Evolutionary conservation across 2,797 vertebrate genomes (phyloP), one percentile per base, ranked within the genome.

Genomic region (Peromyscus melanophrys): DNA sequence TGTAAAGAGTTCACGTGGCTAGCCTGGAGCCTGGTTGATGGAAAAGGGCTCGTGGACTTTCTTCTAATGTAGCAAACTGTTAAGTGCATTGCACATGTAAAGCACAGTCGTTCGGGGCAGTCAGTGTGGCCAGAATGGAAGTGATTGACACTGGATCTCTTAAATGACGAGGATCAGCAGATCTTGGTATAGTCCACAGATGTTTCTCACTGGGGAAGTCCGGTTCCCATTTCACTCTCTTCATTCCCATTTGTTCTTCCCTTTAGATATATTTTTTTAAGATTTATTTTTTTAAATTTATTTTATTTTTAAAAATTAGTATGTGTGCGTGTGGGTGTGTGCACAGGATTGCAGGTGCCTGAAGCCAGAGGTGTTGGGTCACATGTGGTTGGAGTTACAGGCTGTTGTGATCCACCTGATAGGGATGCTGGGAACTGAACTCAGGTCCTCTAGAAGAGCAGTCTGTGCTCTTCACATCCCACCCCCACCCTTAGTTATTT

Each of bases 131-230:
- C 67, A 55, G 49, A 83, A 83, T 63, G 73, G 83, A 65, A 52
- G 83, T 14, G 10, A 67, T 71, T 87, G 77, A 8, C 93, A 96
- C 95, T 31, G 17, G 89, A 67, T 46, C 88, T 92, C 69, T 82
- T 78, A 78, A 81, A 75, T 63, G 95, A 73, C 63, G 43, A 27
- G 76, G 78, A 46, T 78, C 78, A 73, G 90, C 94, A 92, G 88
- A 52, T 82, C 11, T 37, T 71, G 46, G 85, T 80, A 2, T 16
- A 63, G 2, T 43, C 67, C 82, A 65, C 78, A 75, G 82, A 49
- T 78, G 86, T 77, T 71, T 77, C 63, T 90, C 88, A 12, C 40
- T 29, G n/a, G 57, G 40, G 34, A 94, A 40, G 86, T 0, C 37
- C 52, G n/a, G 14, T 86, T 82, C 82, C 71, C 73, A 14, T 78